Evolutionary conservation across 2,888 invertebrate genomes (phyloP).

Genomic region (Eumerus sabulonum): DNA sequence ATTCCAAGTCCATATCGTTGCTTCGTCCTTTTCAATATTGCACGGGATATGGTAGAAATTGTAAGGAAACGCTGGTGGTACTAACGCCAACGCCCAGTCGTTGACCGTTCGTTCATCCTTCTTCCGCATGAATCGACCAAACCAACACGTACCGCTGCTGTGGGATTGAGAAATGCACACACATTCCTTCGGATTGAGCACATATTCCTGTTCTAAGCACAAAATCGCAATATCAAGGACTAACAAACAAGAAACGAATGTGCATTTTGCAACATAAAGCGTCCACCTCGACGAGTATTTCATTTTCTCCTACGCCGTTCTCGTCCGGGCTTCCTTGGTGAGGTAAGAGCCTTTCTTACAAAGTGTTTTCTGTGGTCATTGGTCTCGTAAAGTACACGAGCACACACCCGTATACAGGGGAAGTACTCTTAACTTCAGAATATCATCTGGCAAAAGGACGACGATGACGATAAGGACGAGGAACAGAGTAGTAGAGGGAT

Average conservation of each 20-base stretch:
- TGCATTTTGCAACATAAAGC: constrained; percentile 58
- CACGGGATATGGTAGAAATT: constrained; percentile 30
- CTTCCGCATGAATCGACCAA: neutral
- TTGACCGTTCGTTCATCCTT: constrained; percentile 32
- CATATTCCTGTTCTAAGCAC: constrained; percentile 47
- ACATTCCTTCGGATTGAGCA: constrained; percentile 54
- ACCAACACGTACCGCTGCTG: constrained; percentile 14
- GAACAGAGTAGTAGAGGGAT: neutral
- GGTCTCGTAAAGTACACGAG: constrained; percentile 65
- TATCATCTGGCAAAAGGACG: constrained; percentile 30
- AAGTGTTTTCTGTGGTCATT: constrained; percentile 61
- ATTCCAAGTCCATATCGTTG: constrained; percentile 30
- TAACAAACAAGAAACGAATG: constrained; percentile 60
- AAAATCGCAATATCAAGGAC: constrained; percentile 64
- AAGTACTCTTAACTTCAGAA: constrained; percentile 36
- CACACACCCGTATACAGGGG: constrained; percentile 46
- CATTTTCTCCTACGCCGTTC: neutral
- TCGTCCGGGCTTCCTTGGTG: neutral
- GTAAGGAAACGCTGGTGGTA: neutral
- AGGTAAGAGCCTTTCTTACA: constrained; percentile 26
- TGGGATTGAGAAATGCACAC: constrained; percentile 41
- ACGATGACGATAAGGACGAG: neutral
- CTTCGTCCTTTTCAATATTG: constrained; percentile 32
- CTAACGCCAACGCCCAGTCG: neutral
- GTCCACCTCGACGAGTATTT: neutral